Evolutionary conservation across 2,113 vertebrate genomes (phyloP).

Genomic region (Ochotona princeps): DNA sequence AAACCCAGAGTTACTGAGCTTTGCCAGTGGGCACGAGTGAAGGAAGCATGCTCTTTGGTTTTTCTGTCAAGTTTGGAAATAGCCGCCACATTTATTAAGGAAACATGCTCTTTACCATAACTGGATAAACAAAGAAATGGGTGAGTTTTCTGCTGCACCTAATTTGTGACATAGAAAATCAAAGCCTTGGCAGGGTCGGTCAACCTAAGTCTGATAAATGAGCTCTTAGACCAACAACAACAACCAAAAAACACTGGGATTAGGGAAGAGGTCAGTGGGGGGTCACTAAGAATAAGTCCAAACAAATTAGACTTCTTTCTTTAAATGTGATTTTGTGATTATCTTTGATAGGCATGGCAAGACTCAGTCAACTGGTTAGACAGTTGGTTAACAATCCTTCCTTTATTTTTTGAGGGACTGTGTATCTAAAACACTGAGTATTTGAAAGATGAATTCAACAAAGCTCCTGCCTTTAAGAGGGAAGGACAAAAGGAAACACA

Average conservation of each 20-base stretch:
- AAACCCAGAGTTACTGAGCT: not conserved
- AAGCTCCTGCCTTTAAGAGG: not conserved
- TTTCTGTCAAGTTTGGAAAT: constrained; percentile 29
- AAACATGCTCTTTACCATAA: not conserved
- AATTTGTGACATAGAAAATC: constrained; percentile 38
- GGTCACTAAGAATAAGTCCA: constrained; percentile 60
- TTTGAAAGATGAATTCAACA: constrained; percentile 8
- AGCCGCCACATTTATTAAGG: constrained; percentile 16
- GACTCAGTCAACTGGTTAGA: not conserved
- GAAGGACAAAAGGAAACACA: not conserved
- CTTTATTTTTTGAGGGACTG: not conserved
- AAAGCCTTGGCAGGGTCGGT: constrained; percentile 33
- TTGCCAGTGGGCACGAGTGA: not conserved
- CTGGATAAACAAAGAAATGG: constrained; percentile 42
- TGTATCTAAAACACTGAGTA: not conserved
- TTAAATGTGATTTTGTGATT: not conserved
- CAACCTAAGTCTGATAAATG: constrained; percentile 64
- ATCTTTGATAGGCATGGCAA: not conserved
- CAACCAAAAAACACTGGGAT: not conserved
- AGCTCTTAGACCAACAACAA: constrained; percentile 41
- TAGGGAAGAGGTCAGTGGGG: constrained; percentile 55
- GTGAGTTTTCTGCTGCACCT: constrained; percentile 53
- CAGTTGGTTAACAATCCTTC: not conserved
- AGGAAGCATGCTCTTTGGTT: not conserved
- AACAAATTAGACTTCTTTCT: constrained; percentile 63